These are phyloP conservation scores for Gyps fulvus DNA, from an alignment of 2,113 vertebrate species.

Conservation along the genomic window DNA sequence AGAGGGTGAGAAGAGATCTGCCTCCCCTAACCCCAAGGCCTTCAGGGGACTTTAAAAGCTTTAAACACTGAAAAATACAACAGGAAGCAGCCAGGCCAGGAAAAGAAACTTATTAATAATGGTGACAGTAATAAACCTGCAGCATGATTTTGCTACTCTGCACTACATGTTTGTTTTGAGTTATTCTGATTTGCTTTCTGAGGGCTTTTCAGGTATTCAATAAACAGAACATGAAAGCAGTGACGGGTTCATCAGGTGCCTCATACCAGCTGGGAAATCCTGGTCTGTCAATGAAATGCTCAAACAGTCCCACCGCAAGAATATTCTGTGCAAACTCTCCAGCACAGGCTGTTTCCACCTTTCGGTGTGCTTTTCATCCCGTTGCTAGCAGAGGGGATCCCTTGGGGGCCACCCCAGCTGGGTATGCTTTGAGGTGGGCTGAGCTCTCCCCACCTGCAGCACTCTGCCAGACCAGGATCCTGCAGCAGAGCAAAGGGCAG, in stretches of 20 bases:
- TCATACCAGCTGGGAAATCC: not conserved
- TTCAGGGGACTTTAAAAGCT: not conserved
- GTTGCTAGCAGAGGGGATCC: accelerated
- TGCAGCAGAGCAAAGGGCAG: not conserved
- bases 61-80: not conserved
- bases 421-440: not conserved
- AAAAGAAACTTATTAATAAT: not conserved
- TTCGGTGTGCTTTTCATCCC: not conserved
- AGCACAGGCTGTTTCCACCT: not conserved
- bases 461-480: not conserved
- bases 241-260: not conserved
- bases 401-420: not conserved
- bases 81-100: not conserved
- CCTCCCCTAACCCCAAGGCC: not conserved
- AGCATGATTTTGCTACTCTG: not conserved
- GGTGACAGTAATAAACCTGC: not conserved
- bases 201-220: slow-evolving; percentile 9
- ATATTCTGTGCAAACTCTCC: not conserved
- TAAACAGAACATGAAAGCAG: not conserved
- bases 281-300: not conserved
- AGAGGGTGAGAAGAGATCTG: not conserved
- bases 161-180: not conserved
- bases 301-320: not conserved
- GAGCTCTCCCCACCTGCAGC: not conserved
- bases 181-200: not conserved